These are phyloP conservation scores for Plagodis dolabraria DNA, from an alignment of 2,888 invertebrate species.

Conservation along the genomic window DNA sequence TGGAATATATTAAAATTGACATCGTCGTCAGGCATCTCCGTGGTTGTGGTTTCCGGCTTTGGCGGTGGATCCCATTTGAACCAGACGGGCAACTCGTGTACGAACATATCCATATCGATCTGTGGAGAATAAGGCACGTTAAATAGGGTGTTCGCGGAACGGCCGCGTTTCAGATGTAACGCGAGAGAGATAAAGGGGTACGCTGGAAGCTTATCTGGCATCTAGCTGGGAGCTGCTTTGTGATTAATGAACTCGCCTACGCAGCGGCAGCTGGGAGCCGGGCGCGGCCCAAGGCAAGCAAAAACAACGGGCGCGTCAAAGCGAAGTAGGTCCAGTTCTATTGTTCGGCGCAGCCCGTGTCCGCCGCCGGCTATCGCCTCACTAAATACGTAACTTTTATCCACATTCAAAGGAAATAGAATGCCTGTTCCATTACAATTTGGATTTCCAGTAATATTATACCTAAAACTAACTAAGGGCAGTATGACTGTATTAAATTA, in stretches of 20 bases:
- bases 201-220: constrained; percentile 50
- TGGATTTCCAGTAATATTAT: constrained; percentile 2
- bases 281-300: constrained; percentile 38
- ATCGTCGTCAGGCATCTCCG: constrained; percentile 71
- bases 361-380: constrained; percentile 44
- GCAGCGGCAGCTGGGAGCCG: constrained; percentile 43
- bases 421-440: constrained; percentile 1
- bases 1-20: constrained; percentile 74
- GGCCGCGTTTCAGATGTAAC: constrained; percentile 34
- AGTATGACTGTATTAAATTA: too few species aligned
- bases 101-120: constrained; percentile 75
- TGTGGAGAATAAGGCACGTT: constrained; percentile 48
- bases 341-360: constrained; percentile 60
- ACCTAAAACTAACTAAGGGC: background rate
- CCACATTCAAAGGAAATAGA: constrained; percentile 20
- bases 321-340: constrained; percentile 56
- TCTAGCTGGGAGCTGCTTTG: constrained; percentile 68
- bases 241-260: constrained; percentile 78
- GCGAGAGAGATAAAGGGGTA: constrained; percentile 58
- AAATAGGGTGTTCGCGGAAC: constrained; percentile 29
- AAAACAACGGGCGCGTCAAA: constrained; percentile 73
- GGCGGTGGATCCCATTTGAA: constrained; percentile 79
- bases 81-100: constrained; percentile 72
- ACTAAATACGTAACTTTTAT: constrained; percentile 32
- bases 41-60: constrained; percentile 73